Percentiles rank a stretch among this genome's conserved stretches.
Evolutionary conservation across 1,140 invertebrate genomes (phyloP).

Genomic region (Drosophila tsacasi): DNA sequence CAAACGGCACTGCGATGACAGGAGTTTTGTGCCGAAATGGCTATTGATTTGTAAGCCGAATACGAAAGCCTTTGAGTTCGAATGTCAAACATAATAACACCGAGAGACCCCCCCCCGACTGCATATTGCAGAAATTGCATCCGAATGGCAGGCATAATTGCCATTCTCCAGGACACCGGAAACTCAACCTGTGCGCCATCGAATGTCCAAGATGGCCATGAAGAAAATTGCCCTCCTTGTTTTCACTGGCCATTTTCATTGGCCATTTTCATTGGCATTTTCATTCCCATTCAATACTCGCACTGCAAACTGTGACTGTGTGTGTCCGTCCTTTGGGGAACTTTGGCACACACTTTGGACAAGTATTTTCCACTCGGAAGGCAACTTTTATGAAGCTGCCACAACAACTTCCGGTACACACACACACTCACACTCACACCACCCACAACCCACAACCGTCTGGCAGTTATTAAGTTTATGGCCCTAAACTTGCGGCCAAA

Average conservation of each 20-base stretch:
- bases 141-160: constrained; percentile 3
- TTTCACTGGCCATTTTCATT: background rate
- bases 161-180: background rate
- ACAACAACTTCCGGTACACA: constrained; percentile 10
- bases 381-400: constrained; percentile 16
- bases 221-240: constrained; percentile 1
- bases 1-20: background rate
- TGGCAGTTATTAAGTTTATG: constrained; percentile 73
- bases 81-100: constrained; percentile 5
- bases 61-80: background rate
- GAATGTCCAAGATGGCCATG: constrained; percentile 1
- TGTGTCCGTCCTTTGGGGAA: constrained; percentile 15
- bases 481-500: constrained; percentile 66
- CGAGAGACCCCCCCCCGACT: background rate
- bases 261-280: background rate
- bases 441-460: background rate
- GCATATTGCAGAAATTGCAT: background rate
- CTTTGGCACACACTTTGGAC: constrained; percentile 13
- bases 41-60: background rate
- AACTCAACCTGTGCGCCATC: background rate
- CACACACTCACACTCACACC: background rate
- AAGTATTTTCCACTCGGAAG: constrained; percentile 6
- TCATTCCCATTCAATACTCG: constrained; percentile 5
- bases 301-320: constrained; percentile 4
- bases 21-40: background rate